Evolutionary conservation across 1,140 invertebrate genomes (phyloP), one percentile per base, ranked within the genome.

Genomic region (Bicyclus anynana): DNA sequence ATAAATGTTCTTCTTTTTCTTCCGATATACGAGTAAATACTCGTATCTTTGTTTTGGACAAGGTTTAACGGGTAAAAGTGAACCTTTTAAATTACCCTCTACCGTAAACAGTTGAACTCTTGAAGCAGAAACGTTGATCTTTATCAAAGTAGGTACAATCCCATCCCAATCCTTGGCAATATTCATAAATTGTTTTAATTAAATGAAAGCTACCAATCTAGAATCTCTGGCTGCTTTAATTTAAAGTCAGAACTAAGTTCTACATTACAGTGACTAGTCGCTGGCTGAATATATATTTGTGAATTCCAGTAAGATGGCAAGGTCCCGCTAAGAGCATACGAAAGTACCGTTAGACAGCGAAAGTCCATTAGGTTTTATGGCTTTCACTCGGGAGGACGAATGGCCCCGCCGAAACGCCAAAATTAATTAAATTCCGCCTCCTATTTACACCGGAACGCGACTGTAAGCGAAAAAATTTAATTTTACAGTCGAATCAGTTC

Each of bases 351-450:
- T 72, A 74, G 78, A 86, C 83, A 84, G 72, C 65, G 75, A 84
- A 84, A 87, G 77, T 87, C 84, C 84, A 84, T 87, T 87, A 87
- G 77, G 79, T 80, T 87, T 87, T 84, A 82, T 79, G 73, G 79
- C 66, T 74, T 74, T 61, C 66, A 69, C 78, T 71, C 70, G 56
- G 50, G 66, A 78, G 73, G 74, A 74, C 70, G 72, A 70, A 80
- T 76, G 67, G 74, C 50, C 63, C 68, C 73, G 67, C 63, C 60
- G 62, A 74, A 82, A 72, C 72, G 74, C 64, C 72, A 65, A 80
- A 84, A 87, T 84, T 84, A 87, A 84, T 84, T 84, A 82, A 79
- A 80, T 77, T 74, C 69, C 52, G 51, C 54, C 67, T 69, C 69
- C 65, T 65, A 70, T 65, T 76, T 70, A 51, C 74, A 77, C 71